phyloP scores from a whole-genome alignment of 2,113 vertebrate species.

The Laticauda laticaudata region DNA sequence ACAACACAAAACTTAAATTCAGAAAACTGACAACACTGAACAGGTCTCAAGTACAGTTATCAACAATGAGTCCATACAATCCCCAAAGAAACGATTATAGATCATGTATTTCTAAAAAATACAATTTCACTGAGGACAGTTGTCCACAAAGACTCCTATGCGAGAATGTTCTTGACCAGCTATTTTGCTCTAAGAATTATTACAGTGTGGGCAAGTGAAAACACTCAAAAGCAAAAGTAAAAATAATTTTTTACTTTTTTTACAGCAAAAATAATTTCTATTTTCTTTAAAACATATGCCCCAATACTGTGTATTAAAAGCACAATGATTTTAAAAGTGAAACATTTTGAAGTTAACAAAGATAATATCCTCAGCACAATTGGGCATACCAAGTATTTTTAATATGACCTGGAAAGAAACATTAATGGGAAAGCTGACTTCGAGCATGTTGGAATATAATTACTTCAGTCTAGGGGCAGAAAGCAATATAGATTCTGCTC shows the following conservation, averaged over 20 bases:
- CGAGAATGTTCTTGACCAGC: neutral
- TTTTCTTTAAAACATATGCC: slow-evolving; percentile 31
- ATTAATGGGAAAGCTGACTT: slow-evolving; percentile 21
- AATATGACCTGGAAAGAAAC: slow-evolving; percentile 24
- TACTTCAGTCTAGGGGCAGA: slow-evolving; percentile 3
- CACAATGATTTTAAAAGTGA: neutral
- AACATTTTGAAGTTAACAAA: slow-evolving; percentile 16
- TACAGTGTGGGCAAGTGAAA: neutral
- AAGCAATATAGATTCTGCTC: slow-evolving; percentile 5
- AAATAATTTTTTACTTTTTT: too few relatives aligned
- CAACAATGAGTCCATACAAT: neutral
- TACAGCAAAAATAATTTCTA: neutral
- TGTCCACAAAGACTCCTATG: neutral
- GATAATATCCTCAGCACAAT: neutral
- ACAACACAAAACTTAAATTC: neutral
- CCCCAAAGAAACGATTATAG: neutral
- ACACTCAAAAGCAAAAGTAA: neutral
- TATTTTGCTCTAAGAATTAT: neutral
- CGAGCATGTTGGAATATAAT: neutral
- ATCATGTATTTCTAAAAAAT: neutral
- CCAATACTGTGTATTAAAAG: slow-evolving; percentile 27
- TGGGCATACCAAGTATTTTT: slow-evolving; percentile 1
- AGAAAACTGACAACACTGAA: neutral
- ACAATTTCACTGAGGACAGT: neutral
- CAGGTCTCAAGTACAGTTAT: neutral